Percentiles rank a stretch among this genome's conserved stretches.
Evolutionary conservation across 2,888 invertebrate species (phyloP).

Genomic region (Itoplectis maculator): DNA sequence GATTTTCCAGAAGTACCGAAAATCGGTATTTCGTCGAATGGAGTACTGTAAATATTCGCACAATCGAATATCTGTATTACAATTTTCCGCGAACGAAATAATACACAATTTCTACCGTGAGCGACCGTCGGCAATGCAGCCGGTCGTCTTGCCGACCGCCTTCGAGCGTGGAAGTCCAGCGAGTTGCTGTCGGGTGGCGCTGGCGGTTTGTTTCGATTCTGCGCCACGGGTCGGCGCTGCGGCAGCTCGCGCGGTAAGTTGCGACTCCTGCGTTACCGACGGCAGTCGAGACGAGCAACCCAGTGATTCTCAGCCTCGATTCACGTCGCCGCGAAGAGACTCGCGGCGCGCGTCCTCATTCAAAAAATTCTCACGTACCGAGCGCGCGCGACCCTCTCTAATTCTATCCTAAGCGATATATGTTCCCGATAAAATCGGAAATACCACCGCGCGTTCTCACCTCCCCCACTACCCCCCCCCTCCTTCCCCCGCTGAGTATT

Average conservation of each 20-base stretch:
- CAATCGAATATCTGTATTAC: not conserved
- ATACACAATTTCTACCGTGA: not conserved
- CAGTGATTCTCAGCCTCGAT: slow-evolving; percentile 76
- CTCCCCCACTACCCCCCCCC: slow-evolving; percentile 61
- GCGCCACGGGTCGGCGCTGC: not conserved
- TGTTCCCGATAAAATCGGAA: slow-evolving; percentile 72
- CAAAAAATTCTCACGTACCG: slow-evolving; percentile 77
- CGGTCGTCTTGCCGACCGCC: not conserved
- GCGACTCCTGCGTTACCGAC: slow-evolving; percentile 52
- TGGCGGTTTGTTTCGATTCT: slow-evolving; percentile 21
- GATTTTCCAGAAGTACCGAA: too few relatives aligned
- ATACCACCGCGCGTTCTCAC: slow-evolving; percentile 43
- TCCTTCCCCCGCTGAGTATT: too few relatives aligned
- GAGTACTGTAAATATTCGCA: too few relatives aligned
- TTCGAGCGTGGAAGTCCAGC: slow-evolving; percentile 5
- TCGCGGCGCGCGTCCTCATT: slow-evolving; percentile 59
- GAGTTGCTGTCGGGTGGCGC: slow-evolving; percentile 29
- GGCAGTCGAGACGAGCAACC: slow-evolving; percentile 15
- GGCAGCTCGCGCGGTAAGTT: slow-evolving; percentile 2
- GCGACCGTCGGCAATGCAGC: slow-evolving; percentile 29
- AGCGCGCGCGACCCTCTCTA: slow-evolving; percentile 66
- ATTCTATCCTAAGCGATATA: slow-evolving; percentile 78
- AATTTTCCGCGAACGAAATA: too few relatives aligned
- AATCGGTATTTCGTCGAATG: too few relatives aligned
- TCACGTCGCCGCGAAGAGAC: not conserved